Evolutionary conservation across 2,888 invertebrate species (phyloP).

Genomic region (Diogma glabrata): DNA sequence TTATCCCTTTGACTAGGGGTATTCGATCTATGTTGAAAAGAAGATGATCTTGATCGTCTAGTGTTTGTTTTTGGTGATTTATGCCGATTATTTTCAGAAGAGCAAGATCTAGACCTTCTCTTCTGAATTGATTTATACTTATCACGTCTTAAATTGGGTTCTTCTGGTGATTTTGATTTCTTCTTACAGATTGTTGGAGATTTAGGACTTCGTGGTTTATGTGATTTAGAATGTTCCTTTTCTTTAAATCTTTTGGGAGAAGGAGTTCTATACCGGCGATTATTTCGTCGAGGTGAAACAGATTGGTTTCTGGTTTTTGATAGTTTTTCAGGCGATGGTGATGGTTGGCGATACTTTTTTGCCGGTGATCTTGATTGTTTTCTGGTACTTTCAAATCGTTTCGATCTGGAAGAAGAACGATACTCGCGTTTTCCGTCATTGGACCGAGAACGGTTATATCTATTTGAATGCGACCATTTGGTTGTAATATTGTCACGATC

Average conservation of each 20-base stretch:
- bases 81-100: neutral
- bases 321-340: constrained; percentile 15
- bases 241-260: neutral
- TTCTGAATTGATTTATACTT: constrained; percentile 12
- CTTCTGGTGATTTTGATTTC: neutral
- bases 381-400: constrained; percentile 12
- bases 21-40: no score
- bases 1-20: neutral
- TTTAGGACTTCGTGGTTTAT: neutral
- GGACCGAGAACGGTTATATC: neutral
- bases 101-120: neutral
- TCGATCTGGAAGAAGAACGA: constrained; percentile 10
- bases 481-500: neutral
- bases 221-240: neutral
- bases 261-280: constrained; percentile 1
- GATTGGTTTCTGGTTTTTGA: constrained; percentile 17
- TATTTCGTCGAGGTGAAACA: constrained; percentile 13
- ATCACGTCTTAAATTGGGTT: no score
- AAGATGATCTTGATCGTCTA: neutral
- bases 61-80: neutral
- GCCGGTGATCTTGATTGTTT: constrained; percentile 15
- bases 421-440: neutral
- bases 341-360: constrained; percentile 15
- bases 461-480: neutral
- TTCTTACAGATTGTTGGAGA: neutral